Conservation (phyloP, 2,797 vertebrate genomes). For the Alectoris magna region DNA sequence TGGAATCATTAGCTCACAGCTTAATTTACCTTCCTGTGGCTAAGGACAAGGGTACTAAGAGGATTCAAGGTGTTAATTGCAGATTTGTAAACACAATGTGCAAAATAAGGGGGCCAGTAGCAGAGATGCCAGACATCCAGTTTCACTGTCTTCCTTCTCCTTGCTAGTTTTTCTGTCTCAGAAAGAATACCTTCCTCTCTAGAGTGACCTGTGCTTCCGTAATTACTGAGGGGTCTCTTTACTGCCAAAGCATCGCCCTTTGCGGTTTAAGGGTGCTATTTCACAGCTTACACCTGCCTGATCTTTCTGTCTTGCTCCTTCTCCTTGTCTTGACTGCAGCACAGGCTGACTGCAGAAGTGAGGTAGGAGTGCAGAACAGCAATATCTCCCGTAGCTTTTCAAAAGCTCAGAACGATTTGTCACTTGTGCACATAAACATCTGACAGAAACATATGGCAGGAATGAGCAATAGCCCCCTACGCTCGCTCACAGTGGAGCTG, state of each 20-base stretch:
- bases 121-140: not conserved
- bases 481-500: not conserved
- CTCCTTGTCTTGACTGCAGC: not conserved
- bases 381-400: not conserved
- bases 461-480: conserved; percentile 31
- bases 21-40: not conserved
- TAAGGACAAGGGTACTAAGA: not conserved
- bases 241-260: not conserved
- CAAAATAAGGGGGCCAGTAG: not conserved
- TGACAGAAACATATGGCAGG: conserved; percentile 45
- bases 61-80: not conserved
- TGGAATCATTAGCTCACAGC: not conserved
- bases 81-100: not conserved
- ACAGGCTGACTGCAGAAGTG: not conserved
- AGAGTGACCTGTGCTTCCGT: not conserved
- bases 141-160: not conserved
- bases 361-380: not conserved
- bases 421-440: conserved; percentile 3
- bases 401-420: not conserved
- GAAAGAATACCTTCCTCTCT: not conserved
- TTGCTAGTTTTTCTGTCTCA: not conserved
- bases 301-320: not conserved
- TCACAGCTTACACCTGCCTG: not conserved
- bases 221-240: not conserved
- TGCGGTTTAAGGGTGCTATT: not conserved